Base-by-base conservation (phyloP, 1,140 invertebrate genomes). In the Glomeris maerens region DNA sequence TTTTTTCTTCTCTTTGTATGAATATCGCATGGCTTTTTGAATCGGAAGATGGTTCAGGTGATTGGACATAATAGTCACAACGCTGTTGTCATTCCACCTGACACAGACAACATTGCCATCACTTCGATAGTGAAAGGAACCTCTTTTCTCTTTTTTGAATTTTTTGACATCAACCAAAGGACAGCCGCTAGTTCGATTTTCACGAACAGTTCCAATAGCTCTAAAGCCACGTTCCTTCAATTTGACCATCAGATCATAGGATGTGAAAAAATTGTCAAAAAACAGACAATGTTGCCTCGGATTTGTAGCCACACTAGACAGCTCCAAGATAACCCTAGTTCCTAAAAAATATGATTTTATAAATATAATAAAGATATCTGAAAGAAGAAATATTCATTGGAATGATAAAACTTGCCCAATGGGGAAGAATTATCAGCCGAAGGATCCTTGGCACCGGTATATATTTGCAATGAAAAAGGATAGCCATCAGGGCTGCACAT, bases 401-500 rank as follows among this genome's bases (percentile, higher is more conserved):
- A 7, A 10, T 44, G 41, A 44, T 7, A 17, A 7, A 13, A 13
- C 20, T 7, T 7, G n/a, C 7, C 10, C 10, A 10, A 10, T 20
- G 7, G n/a, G n/a, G 7, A 7, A 44, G 41, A 7, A 10, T 29
- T 25, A 25, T 14, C 21, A 36, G n/a, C 3, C 22, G n/a, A 28
- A 31, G 20, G 38, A 17, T 36, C 13, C 22, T 47, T 38, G 23
- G 27, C 27, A 3, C 36, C 14, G 44, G 45, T 27, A 26, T 38
- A 48, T 51, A 20, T 52, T 49, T 49, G 14, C 45, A 42, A 31
- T 49, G 20, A 27, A 42, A 27, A 53, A 29, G 27, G 29, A 22
- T 54, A 55, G 21, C 42, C 53, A 54, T 23, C 20, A 29, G 44
- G 44, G 10, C 27, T 27, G 40, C 27, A 54, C 23, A 49, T 36